Evolutionary conservation across 2,797 vertebrate genomes (phyloP).

Genomic region (Myotis vivesi): DNA sequence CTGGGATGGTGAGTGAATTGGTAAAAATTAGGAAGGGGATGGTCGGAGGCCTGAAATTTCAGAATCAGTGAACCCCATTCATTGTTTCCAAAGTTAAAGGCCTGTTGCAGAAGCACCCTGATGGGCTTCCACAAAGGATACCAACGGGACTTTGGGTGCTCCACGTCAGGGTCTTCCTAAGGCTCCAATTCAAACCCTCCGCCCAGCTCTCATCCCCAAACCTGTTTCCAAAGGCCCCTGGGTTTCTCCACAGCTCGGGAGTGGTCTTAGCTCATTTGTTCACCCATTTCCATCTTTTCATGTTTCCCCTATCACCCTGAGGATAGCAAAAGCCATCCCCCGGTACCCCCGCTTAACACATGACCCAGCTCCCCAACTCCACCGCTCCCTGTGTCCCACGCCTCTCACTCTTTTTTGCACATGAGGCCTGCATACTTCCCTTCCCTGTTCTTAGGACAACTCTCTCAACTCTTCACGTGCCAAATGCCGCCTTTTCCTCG

Average conservation of each 20-base stretch:
- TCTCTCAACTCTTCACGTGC: not conserved
- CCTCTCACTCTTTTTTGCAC: not conserved
- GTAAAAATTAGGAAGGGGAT: not conserved
- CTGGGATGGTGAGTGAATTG: not conserved
- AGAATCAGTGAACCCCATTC: constrained; percentile 42
- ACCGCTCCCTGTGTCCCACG: rapidly evolving
- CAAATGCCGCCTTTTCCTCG: not conserved
- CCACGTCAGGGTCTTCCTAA: not conserved
- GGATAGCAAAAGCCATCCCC: not conserved
- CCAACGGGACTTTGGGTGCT: constrained; percentile 44
- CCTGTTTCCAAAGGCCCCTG: not conserved
- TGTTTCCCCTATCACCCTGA: not conserved
- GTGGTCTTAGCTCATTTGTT: not conserved
- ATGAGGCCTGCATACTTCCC: rapidly evolving
- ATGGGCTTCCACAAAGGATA: constrained; percentile 44
- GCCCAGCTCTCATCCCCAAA: not conserved
- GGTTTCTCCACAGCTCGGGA: not conserved
- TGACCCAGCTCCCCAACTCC: not conserved
- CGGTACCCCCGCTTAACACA: rapidly evolving
- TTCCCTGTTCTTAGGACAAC: not conserved
- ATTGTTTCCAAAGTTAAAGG: constrained; percentile 70
- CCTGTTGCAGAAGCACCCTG: constrained; percentile 53
- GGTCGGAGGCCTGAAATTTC: not conserved
- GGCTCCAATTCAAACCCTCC: not conserved
- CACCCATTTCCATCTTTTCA: not conserved